Base-by-base conservation (phyloP, 2,113 vertebrate species). In the Poeciliopsis occidentalis region DNA sequence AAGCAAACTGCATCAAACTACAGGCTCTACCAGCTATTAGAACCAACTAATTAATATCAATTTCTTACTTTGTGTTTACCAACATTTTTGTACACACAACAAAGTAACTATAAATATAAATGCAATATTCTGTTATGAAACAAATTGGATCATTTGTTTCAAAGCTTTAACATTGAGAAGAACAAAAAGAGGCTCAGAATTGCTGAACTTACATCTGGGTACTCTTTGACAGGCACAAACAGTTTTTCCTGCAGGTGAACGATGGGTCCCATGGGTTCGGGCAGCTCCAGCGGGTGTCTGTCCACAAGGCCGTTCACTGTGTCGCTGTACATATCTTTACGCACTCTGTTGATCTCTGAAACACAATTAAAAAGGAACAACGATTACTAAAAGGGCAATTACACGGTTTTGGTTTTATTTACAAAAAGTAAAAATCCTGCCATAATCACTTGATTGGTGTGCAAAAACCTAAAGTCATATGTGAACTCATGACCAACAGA, bases 301-400 rank as follows among this genome's bases (percentile, higher is more conserved):
- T 95, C 95, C 88, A 95, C 94, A 82, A 95, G 90, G 78, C 95
- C 95, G 73, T 94, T 95, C 82, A 94, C 94, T 63, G 94, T 85
- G 91, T 96, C 95, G 19, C 91, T 95, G 90, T 96, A 96, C 95
- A 96, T 96, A 90, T 95, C 95, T 89, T 96, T 96, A 78, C 95
- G 91, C 80, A 96, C 95, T 94, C 95, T 94, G 93, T 93, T 95
- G 90, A 96, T 96, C 88, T 96, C 95, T 96, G 93, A 44, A 93
- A 92, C 60, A 91, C 69, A 91, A 63, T 88, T 51, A 69, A 4
- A 87, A 4, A 32, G 69, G 1, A 82, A 27, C 75, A 1, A 22
- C 68, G 6, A 37, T 12, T 1, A 76, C 3, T 3, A 70, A 73
- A 13, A 32, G 4, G 22, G 5, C 8, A 26, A 63, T 69, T 41